Evolutionary conservation across 2,888 invertebrate species (phyloP).

Genomic region (Hesperia comma): DNA sequence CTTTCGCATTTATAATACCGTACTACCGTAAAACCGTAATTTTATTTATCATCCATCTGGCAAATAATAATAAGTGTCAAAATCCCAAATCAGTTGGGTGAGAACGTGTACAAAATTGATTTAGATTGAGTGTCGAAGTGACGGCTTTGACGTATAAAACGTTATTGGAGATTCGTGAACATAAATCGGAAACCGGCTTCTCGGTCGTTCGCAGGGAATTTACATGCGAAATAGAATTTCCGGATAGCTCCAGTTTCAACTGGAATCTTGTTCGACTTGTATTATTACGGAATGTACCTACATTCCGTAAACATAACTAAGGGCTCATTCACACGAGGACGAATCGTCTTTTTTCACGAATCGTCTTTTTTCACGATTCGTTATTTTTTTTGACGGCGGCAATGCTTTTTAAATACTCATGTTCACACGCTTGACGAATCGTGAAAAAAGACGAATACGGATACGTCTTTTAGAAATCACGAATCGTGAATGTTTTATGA

Average conservation of each 20-base stretch:
- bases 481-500: too few relatives aligned
- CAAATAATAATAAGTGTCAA: not conserved
- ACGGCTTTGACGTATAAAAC: slow-evolving; percentile 12
- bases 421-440: too few relatives aligned
- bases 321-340: too few relatives aligned
- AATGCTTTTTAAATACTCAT: too few relatives aligned
- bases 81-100: not conserved
- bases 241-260: not conserved
- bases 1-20: too few relatives aligned
- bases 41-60: not conserved
- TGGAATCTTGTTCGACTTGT: not conserved
- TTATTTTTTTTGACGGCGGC: too few relatives aligned
- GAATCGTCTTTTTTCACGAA: too few relatives aligned
- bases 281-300: not conserved
- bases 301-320: too few relatives aligned
- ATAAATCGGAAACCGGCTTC: slow-evolving; percentile 2
- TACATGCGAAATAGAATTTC: not conserved
- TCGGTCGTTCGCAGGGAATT: not conserved
- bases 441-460: too few relatives aligned
- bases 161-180: slow-evolving; percentile 4
- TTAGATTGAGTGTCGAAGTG: slow-evolving; percentile 13
- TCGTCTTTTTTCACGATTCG: too few relatives aligned
- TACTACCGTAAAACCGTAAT: too few relatives aligned
- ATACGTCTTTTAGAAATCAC: too few relatives aligned
- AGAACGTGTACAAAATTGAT: not conserved